Conservation (phyloP, 2,113 vertebrate genomes). For the Amphilophus citrinellus region DNA sequence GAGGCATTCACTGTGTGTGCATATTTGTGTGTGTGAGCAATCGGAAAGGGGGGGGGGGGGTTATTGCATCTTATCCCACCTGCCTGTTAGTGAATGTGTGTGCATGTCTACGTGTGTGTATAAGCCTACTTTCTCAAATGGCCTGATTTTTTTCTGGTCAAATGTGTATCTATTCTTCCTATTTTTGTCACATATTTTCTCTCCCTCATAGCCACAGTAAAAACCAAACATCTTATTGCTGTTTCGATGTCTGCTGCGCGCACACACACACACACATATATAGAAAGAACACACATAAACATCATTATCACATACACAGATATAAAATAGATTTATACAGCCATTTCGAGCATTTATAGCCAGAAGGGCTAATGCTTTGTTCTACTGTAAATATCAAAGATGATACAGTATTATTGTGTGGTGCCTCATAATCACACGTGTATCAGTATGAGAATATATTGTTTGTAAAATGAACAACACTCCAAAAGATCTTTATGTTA, state of each 20-base stretch:
- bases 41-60: not conserved
- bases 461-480: slow-evolving; percentile 63
- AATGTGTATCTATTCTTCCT: slow-evolving; percentile 45
- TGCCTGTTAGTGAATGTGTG: slow-evolving; percentile 28
- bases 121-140: slow-evolving; percentile 29
- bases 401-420: slow-evolving; percentile 57
- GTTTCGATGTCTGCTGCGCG: slow-evolving; percentile 29
- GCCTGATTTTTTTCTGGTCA: slow-evolving; percentile 26
- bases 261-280: not conserved
- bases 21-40: not conserved
- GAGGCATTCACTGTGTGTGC: slow-evolving; percentile 34
- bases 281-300: slow-evolving; percentile 7
- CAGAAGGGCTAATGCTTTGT: slow-evolving; percentile 49
- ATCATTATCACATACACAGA: slow-evolving; percentile 11
- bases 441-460: slow-evolving; percentile 55
- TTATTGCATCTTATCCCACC: slow-evolving; percentile 33
- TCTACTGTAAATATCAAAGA: slow-evolving; percentile 69
- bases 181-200: not conserved
- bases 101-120: slow-evolving; percentile 26
- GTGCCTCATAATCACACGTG: slow-evolving; percentile 54
- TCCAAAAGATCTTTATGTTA: slow-evolving; percentile 44
- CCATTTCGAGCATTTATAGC: slow-evolving; percentile 50
- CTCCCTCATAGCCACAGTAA: slow-evolving; percentile 22
- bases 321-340: slow-evolving; percentile 9
- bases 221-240: slow-evolving; percentile 37